phyloP scores from a whole-genome alignment of 30 jellyfish, hydroid and myxozoan species.

The Hydra vulgaris region DNA sequence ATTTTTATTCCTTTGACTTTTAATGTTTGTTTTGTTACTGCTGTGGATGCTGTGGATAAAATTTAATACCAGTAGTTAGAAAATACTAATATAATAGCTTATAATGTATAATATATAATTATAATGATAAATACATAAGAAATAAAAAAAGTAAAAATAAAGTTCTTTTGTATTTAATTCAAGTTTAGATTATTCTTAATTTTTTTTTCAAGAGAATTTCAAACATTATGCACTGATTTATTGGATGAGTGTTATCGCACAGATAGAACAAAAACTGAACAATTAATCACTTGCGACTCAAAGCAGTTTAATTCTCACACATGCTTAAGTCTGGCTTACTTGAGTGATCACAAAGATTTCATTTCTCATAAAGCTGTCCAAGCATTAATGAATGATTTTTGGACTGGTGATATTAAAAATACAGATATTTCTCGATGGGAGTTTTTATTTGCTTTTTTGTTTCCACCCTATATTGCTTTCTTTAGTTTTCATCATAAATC shows the following conservation, averaged over 20 bases:
- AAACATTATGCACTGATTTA: constrained; percentile 36
- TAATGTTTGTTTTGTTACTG: too few relatives aligned
- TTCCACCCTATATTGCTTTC: constrained; percentile 19
- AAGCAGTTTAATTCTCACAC: constrained; percentile 52
- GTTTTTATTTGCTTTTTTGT: background rate
- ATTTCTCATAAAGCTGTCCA: constrained; percentile 81
- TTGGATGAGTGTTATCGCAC: constrained; percentile 56
- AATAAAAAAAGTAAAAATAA: too few relatives aligned
- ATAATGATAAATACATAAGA: too few relatives aligned
- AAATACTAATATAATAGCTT: too few relatives aligned
- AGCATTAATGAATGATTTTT: constrained; percentile 59
- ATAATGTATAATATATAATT: too few relatives aligned
- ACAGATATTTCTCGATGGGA: constrained; percentile 2
- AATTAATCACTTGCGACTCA: constrained; percentile 46
- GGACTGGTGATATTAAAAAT: constrained; percentile 50
- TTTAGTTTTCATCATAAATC: background rate
- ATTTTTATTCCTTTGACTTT: too few relatives aligned
- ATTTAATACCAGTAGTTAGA: too few relatives aligned
- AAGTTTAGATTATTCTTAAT: background rate
- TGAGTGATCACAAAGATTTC: constrained; percentile 39
- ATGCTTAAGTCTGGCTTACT: constrained; percentile 55
- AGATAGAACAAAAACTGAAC: constrained; percentile 37
- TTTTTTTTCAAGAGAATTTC: constrained; percentile 34
- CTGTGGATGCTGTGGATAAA: too few relatives aligned
- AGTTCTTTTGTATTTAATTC: background rate